phyloP scores from a whole-genome alignment of 2,113 vertebrate genomes.

The Uria aalge region DNA sequence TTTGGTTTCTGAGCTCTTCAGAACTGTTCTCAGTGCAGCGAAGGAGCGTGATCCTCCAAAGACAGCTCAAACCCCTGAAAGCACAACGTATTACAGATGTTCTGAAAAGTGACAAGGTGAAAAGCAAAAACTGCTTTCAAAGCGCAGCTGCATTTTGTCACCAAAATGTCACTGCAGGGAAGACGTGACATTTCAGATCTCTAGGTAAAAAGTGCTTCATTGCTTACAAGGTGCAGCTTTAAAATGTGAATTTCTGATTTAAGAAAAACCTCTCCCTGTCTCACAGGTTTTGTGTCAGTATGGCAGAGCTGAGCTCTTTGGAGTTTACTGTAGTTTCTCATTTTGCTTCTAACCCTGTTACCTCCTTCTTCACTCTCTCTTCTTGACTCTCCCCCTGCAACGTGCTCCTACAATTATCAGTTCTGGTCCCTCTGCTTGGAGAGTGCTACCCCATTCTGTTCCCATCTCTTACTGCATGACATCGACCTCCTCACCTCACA shows the following conservation, averaged over 20 bases:
- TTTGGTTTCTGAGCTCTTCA: background rate
- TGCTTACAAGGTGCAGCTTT: background rate
- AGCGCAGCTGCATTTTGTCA: slow-evolving; percentile 36
- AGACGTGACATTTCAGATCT: slow-evolving; percentile 28
- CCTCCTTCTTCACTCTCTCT: background rate
- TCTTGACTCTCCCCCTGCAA: background rate
- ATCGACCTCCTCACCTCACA: background rate
- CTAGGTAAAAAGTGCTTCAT: background rate
- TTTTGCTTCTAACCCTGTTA: background rate
- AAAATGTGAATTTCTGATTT: slow-evolving; percentile 12
- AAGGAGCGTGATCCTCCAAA: background rate
- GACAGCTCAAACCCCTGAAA: slow-evolving; percentile 17
- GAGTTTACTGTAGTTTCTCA: background rate
- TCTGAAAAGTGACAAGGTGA: slow-evolving; percentile 23
- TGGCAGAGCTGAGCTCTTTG: background rate
- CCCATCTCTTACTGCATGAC: background rate
- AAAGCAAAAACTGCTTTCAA: slow-evolving; percentile 24
- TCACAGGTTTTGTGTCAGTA: background rate
- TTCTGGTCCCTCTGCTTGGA: background rate
- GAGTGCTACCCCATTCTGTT: background rate
- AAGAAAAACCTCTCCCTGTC: background rate
- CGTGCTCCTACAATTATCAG: background rate
- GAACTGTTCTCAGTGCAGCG: background rate
- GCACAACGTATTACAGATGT: background rate
- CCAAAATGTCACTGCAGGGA: slow-evolving; percentile 29